Evolutionary conservation across 2,888 invertebrate species (phyloP).

Genomic region (Synergus japonicus): DNA sequence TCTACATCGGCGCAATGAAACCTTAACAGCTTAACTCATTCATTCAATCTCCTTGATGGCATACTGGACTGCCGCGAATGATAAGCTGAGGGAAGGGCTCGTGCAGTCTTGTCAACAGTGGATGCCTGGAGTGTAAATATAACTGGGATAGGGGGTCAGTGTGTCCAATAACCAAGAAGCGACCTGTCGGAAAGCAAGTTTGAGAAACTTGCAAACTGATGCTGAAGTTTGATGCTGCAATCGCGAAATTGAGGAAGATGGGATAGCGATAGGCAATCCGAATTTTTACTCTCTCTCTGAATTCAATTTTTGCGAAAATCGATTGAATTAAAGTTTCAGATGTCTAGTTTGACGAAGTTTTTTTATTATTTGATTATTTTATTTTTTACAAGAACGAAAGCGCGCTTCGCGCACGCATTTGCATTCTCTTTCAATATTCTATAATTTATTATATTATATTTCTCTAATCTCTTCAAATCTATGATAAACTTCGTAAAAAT

Average conservation of each 20-base stretch:
- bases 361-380: no score
- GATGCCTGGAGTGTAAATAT: not conserved
- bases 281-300: not conserved
- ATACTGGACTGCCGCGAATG: not conserved
- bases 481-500: no score
- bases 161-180: slow-evolving; percentile 2
- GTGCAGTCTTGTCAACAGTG: slow-evolving; percentile 6
- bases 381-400: no score
- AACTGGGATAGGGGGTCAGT: slow-evolving; percentile 17
- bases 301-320: not conserved
- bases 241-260: not conserved
- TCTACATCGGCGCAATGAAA: slow-evolving; percentile 42
- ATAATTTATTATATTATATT: no score
- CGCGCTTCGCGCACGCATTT: no score
- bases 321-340: no score
- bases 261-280: not conserved
- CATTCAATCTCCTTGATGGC: slow-evolving; percentile 40
- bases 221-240: not conserved
- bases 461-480: no score
- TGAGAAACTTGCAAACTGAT: slow-evolving; percentile 25
- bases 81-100: slow-evolving; percentile 16
- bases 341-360: no score
- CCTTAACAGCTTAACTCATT: slow-evolving; percentile 43
- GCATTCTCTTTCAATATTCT: no score
- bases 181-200: slow-evolving; percentile 29